Base-by-base conservation (phyloP, 1,140 invertebrate species). In the Aphaenogaster floridana region DNA sequence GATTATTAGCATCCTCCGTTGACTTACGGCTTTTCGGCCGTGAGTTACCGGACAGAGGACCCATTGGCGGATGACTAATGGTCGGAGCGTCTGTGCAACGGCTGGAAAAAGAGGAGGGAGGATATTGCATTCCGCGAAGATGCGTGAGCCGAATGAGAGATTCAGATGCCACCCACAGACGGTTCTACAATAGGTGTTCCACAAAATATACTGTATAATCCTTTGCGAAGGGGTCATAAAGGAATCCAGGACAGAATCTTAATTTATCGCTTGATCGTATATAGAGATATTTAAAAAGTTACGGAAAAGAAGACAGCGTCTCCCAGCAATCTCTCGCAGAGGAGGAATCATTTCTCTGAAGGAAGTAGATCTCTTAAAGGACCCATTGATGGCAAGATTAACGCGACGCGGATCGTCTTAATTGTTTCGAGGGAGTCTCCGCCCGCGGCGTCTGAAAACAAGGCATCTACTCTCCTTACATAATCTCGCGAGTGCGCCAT, bases 21-120 rank as follows among this genome's bases (percentile, higher is more conserved):
- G 81, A 90, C 69, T 88, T 90, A 81, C 80, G 90, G 42, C 72
- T 71, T 91, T 90, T 80, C 61, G 89, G 88, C 83, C 84, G 69
- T 66, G 81, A 91, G 80, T 79, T 81, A 87, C 89, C 66, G 79
- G 89, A 91, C 87, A 89, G 84, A 89, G 83, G 88, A 90, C 76
- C 74, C 80, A 87, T 92, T 88, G 87, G 89, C 84, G 66, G 87
- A 88, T 92, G 91, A 92, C 90, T 92, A 92, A 91, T 90, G 83
- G 83, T 83, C 79, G 84, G 28, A 45, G 87, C 57, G 80, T 83
- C 78, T 59, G 71, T 45, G 36, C 85, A 45, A 71, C 54, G 45
- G 15, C 8, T 63, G 78, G 36, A 64, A 57, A 28, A 76, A 63
- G 42, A 76, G 57, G 63, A 76, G 48, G 68, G 69, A 74, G 52